Percentiles rank a stretch among this genome's conserved stretches.
These are phyloP conservation scores for Protula sp. DNA, from an alignment of 2,888 invertebrate genomes.

Conservation along the genomic window DNA sequence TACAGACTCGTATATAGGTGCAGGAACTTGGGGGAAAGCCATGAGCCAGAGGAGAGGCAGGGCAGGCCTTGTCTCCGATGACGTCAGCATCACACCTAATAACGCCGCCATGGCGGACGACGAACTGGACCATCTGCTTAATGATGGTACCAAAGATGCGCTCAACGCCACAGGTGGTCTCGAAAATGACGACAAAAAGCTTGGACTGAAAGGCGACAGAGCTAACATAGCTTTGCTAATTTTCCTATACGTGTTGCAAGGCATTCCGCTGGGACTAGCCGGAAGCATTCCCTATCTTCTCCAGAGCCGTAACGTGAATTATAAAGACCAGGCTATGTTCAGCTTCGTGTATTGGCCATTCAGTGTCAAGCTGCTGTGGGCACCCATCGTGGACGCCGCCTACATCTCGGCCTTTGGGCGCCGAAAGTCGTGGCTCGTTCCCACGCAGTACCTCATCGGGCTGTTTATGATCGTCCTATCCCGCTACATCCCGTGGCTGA, in stretches of 20 bases:
- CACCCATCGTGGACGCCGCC: conserved; percentile 92
- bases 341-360: conserved; percentile 90
- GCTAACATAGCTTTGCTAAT: conserved; percentile 77
- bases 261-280: conserved; percentile 85
- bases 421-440: conserved; percentile 83
- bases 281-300: conserved; percentile 93
- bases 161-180: no score
- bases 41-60: no score
- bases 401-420: conserved; percentile 79
- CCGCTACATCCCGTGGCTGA: conserved; percentile 60
- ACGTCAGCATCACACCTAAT: no score
- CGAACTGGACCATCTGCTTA: no score
- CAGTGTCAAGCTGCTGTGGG: conserved; percentile 90
- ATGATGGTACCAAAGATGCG: no score
- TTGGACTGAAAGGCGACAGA: conserved; percentile 42
- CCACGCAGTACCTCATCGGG: conserved; percentile 83
- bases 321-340: conserved; percentile 76
- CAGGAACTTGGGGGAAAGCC: no score
- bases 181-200: neutral
- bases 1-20: no score
- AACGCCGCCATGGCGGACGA: no score
- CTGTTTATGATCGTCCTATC: conserved; percentile 85
- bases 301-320: conserved; percentile 85
- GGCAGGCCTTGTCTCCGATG: no score
- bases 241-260: conserved; percentile 83